Conservation (phyloP, 2,797 vertebrate genomes). For the Artibeus lituratus region DNA sequence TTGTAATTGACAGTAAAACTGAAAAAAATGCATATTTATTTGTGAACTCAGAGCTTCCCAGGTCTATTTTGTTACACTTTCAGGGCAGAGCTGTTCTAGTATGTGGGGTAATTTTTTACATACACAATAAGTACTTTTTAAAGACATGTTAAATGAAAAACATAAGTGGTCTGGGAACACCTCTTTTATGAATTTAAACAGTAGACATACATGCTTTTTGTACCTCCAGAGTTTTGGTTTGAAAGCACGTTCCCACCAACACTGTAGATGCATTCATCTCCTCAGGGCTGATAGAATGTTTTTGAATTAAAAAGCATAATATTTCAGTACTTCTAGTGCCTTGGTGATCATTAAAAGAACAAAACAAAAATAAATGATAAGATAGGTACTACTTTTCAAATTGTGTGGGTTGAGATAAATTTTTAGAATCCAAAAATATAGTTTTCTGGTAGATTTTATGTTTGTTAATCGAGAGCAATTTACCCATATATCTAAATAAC, state of each 20-base stretch:
- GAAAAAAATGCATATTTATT: neutral
- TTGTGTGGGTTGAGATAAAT: neutral
- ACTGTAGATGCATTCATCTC: neutral
- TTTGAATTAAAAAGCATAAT: neutral
- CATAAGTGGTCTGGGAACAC: neutral
- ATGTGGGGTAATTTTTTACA: neutral
- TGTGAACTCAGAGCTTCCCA: neutral
- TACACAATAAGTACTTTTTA: neutral
- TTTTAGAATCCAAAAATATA: neutral
- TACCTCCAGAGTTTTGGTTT: neutral
- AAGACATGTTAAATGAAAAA: neutral
- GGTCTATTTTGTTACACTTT: neutral
- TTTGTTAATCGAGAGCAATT: neutral
- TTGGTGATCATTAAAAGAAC: neutral
- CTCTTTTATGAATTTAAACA: neutral
- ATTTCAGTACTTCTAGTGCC: neutral
- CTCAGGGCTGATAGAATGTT: neutral
- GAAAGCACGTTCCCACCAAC: neutral
- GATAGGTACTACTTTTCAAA: neutral
- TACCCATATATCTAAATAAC: neutral
- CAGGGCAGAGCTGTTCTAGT: neutral
- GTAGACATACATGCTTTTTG: neutral
- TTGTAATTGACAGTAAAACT: neutral
- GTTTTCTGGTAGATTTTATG: neutral
- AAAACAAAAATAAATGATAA: neutral